Evolutionary conservation across 2,888 invertebrate genomes (phyloP).

Genomic region (Orthosia gracilis): DNA sequence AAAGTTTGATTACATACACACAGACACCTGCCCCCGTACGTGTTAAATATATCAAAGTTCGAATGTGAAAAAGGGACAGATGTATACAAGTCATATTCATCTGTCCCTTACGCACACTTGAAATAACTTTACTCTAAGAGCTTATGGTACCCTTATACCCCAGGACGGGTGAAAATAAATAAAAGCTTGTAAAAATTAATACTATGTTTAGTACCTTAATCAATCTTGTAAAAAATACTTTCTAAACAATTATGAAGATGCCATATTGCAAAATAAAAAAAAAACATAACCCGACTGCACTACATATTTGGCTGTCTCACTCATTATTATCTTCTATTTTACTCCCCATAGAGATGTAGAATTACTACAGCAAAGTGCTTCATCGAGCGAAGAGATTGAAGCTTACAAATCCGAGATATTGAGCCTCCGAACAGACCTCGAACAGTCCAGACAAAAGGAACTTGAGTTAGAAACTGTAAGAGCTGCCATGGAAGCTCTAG

Average conservation of each 20-base stretch:
- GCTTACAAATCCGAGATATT: constrained; percentile 85
- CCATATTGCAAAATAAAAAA: background rate
- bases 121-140: no score
- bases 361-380: constrained; percentile 87
- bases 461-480: constrained; percentile 85
- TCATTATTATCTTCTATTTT: constrained; percentile 18
- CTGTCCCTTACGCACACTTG: no score
- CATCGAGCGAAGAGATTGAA: constrained; percentile 87
- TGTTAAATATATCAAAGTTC: no score
- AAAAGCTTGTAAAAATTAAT: background rate
- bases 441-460: constrained; percentile 91
- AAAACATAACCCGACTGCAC: background rate
- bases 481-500: constrained; percentile 84
- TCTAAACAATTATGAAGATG: background rate
- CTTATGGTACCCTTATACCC: no score
- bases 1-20: no score
- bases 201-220: background rate
- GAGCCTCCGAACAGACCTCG: constrained; percentile 83
- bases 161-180: no score
- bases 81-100: no score
- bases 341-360: constrained; percentile 82
- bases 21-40: no score
- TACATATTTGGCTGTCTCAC: background rate
- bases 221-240: background rate
- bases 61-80: no score